Evolutionary conservation across 2,797 vertebrate genomes (phyloP), one percentile per base, ranked within the genome.

Genomic region (Rhinogobio ventralis): DNA sequence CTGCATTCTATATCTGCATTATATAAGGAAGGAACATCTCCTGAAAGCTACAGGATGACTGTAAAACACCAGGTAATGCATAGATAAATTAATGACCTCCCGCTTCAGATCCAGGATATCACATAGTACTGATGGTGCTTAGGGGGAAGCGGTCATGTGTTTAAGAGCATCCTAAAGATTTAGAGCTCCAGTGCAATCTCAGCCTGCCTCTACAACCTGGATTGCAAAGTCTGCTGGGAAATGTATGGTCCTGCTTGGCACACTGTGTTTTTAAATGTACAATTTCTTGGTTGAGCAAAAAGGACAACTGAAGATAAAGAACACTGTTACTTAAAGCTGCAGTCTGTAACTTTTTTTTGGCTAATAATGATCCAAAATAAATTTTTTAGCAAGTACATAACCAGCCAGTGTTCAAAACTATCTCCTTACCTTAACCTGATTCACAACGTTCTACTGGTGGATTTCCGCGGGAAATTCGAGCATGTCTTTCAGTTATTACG

Each of bases 71-170:
- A 87, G 85, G 89, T 88, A 86, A 79, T 83, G 87, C 85, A 85
- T 85, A 83, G 89, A 92, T 91, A 90, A 93, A 93, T 93, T 86
- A 92, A 91, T 81, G 20, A 89, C 85, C 81, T 86, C 85, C 85
- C 74, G 82, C 86, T 91, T 87, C 30, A 55, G 60, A 64, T 36
- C 81, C 46, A 87, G 76, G 80, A 73, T 68, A 64, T 87, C 57
- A 82, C 87, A 20, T 45, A 84, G 89, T 86, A 76, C 85, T 93
- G 86, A 88, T 82, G 87, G 88, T 90, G 89, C 91, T 94, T 93
- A 91, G 86, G 83, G 81, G 80, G 83, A 80, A 72, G 88, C 86
- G 88, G 88, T 86, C 45, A 60, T 33, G 80, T 90, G 86, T 72
- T 85, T 85, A 88, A 87, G 85, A 90, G 90, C 76, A 86, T 89